phyloP scores from a whole-genome alignment of 2,888 invertebrate species.

The Trissolcus brochymenae region DNA sequence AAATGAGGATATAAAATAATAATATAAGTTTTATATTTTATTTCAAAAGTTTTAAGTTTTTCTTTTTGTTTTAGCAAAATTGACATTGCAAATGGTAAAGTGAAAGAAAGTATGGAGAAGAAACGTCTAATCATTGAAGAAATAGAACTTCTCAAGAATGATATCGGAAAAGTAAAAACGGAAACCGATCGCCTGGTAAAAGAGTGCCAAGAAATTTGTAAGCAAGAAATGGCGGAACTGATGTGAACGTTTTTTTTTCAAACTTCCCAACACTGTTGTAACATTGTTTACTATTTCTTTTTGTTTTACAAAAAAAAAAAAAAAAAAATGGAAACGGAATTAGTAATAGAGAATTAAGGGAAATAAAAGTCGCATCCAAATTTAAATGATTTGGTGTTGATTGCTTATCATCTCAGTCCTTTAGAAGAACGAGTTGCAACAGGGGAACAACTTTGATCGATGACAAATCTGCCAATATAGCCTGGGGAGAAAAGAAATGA shows the following conservation, averaged over 20 bases:
- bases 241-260: not conserved
- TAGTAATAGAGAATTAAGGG: too few relatives aligned
- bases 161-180: constrained; percentile 5
- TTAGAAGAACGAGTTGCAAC: constrained; percentile 87
- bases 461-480: constrained; percentile 91
- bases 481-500: constrained; percentile 73
- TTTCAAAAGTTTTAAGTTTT: too few relatives aligned
- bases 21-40: too few relatives aligned
- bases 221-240: constrained; percentile 48
- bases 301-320: not conserved
- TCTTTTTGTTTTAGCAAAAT: constrained; percentile 11
- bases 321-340: not conserved
- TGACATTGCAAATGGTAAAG: constrained; percentile 8
- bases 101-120: constrained; percentile 6
- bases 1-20: too few relatives aligned
- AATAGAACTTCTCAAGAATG: constrained; percentile 5
- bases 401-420: constrained; percentile 75
- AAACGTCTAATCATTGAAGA: constrained; percentile 14
- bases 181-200: constrained; percentile 38
- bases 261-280: not conserved
- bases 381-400: too few relatives aligned
- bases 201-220: constrained; percentile 44
- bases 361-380: too few relatives aligned
- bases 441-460: constrained; percentile 91
- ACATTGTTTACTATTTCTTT: not conserved